Percentiles rank a stretch among this genome's conserved stretches.
phyloP scores from a whole-genome alignment of 2,888 invertebrate genomes.

The Taphrorychus bicolor region DNA sequence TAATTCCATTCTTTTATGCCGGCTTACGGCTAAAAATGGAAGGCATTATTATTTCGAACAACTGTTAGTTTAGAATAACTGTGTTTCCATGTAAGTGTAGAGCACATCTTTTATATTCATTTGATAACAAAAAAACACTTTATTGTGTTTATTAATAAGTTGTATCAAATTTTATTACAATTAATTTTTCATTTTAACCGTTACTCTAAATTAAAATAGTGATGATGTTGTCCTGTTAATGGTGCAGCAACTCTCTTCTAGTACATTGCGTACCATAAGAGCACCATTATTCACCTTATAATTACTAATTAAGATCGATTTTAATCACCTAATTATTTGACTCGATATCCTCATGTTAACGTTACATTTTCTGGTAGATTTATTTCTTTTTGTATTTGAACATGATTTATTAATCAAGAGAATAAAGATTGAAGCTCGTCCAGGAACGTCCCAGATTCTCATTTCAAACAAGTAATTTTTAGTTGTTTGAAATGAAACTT shows the following conservation, averaged over 20 bases:
- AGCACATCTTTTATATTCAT: neutral
- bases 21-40: conserved; percentile 28
- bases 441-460: too few species aligned
- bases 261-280: conserved; percentile 5
- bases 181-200: neutral
- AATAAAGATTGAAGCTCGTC: too few species aligned
- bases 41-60: conserved; percentile 28
- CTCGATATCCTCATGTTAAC: neutral
- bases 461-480: too few species aligned
- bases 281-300: neutral
- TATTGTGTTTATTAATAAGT: neutral
- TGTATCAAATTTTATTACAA: neutral
- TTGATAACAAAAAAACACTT: neutral
- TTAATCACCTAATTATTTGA: neutral
- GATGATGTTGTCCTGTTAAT: too few species aligned
- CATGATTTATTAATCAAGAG: too few species aligned
- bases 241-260: too few species aligned
- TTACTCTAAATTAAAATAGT: neutral
- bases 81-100: conserved; percentile 4
- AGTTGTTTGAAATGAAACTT: too few species aligned
- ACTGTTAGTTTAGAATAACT: conserved; percentile 21
- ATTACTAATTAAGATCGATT: neutral
- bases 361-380: neutral
- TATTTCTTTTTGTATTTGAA: too few species aligned
- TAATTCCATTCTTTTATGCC: conserved; percentile 20